phyloP scores from a whole-genome alignment of 2,797 vertebrate species.

The Poecile montanus region DNA sequence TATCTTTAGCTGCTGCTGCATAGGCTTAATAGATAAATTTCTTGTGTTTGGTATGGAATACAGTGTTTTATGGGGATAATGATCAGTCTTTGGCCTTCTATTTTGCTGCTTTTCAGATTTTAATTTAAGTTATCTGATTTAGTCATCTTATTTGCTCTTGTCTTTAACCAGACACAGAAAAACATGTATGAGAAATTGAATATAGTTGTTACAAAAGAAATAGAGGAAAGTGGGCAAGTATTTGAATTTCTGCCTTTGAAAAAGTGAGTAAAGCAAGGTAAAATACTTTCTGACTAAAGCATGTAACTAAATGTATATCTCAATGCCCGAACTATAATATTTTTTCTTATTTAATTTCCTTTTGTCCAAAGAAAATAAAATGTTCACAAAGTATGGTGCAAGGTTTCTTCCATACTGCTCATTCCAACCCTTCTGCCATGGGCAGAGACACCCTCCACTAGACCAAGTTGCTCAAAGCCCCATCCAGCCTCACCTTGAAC shows the following conservation, averaged over 20 bases:
- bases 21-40: neutral
- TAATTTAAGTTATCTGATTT: slow-evolving; percentile 5
- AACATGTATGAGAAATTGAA: neutral
- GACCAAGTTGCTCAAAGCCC: neutral
- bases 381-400: neutral
- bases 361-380: neutral
- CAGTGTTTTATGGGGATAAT: neutral
- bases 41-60: neutral
- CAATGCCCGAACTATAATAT: neutral
- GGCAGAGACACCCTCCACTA: neutral
- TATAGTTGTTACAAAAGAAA: neutral
- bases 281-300: neutral
- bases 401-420: neutral
- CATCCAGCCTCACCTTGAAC: neutral
- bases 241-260: neutral
- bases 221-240: neutral
- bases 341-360: neutral
- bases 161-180: neutral
- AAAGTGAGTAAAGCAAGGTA: neutral
- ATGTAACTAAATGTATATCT: neutral
- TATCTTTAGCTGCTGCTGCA: slow-evolving; percentile 15
- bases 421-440: neutral
- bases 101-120: neutral
- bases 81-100: neutral
- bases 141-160: neutral